A percentile compares a stretch with the other conserved stretches of the same genome.
phyloP scores from a whole-genome alignment of 2,888 invertebrate species.

The Apeira syringaria region DNA sequence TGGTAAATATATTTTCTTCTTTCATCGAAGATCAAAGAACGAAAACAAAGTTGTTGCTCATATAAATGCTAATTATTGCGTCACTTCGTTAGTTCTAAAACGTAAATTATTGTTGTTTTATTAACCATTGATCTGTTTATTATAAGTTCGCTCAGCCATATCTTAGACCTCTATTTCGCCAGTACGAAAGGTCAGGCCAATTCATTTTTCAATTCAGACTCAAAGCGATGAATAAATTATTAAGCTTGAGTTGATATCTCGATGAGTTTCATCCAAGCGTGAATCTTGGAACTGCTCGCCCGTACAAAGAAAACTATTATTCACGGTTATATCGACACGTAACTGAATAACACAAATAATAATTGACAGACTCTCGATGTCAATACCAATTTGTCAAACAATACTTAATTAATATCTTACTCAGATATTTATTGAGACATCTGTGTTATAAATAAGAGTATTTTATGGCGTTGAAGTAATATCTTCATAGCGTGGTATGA shows the following conservation, averaged over 20 bases:
- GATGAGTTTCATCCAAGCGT: slow-evolving; percentile 12
- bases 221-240: slow-evolving; percentile 18
- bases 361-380: not conserved
- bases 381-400: no score
- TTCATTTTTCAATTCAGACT: slow-evolving; percentile 4
- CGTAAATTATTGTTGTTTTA: no score
- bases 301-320: slow-evolving; percentile 12
- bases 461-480: no score
- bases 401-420: no score
- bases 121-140: slow-evolving; percentile 2
- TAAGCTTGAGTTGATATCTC: slow-evolving; percentile 11
- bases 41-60: no score
- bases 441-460: no score
- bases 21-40: no score
- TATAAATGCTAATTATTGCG: no score
- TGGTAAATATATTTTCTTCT: no score
- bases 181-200: not conserved
- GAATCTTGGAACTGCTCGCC: slow-evolving; percentile 1
- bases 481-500: no score
- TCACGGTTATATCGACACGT: slow-evolving; percentile 3
- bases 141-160: not conserved
- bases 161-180: not conserved
- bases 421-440: no score
- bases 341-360: not conserved
- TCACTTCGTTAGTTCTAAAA: no score